phyloP scores from a whole-genome alignment of 2,113 vertebrate genomes.

The Odontophorus gujanensis region DNA sequence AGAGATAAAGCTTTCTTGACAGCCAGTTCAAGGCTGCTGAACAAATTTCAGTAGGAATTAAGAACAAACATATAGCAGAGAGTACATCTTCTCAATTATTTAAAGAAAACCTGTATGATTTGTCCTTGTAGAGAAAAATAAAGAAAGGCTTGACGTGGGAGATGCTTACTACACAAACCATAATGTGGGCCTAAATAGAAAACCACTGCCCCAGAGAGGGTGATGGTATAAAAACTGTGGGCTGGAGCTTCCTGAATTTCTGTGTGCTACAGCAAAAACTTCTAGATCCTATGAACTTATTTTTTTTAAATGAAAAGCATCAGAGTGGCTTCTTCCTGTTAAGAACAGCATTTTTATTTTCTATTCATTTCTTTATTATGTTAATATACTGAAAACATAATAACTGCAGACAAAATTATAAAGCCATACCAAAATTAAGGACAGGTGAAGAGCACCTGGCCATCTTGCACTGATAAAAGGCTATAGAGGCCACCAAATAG shows the following conservation, averaged over 20 bases:
- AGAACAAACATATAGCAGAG: not conserved
- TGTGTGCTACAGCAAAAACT: not conserved
- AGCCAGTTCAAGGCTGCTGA: not conserved
- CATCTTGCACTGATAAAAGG: not conserved
- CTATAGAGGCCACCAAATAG: not conserved
- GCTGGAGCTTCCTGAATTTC: not conserved
- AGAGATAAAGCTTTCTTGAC: slow-evolving; percentile 26
- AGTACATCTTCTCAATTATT: not conserved
- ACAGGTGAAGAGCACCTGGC: not conserved
- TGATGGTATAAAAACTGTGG: not conserved
- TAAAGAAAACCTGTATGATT: not conserved
- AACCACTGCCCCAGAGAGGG: not conserved
- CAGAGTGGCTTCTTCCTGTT: not conserved
- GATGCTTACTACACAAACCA: not conserved
- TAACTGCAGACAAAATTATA: not conserved
- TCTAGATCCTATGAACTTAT: not conserved
- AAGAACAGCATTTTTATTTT: not conserved
- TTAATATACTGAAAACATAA: not conserved
- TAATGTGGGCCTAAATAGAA: not conserved
- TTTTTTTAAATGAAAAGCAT: not conserved
- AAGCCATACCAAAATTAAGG: not conserved
- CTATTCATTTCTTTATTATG: not conserved
- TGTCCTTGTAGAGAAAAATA: not conserved
- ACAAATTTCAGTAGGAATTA: slow-evolving; percentile 25
- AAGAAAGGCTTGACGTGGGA: not conserved